Base-by-base conservation (phyloP, 1,140 invertebrate genomes). In the Drosophila simulans region DNA sequence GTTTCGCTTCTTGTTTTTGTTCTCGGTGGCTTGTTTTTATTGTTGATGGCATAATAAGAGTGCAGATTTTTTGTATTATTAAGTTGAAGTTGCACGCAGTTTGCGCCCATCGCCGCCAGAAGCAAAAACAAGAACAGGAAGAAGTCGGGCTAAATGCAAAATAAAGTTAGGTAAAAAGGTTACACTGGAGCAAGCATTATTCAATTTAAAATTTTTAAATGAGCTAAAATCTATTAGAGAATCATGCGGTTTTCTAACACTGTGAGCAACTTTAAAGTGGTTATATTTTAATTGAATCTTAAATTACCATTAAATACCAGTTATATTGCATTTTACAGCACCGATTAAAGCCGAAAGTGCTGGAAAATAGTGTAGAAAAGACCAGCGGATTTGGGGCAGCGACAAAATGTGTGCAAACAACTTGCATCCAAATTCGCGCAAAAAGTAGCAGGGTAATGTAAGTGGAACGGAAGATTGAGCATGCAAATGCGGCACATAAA, bases 31-130 rank as follows among this genome's bases (percentile, higher is more conserved):
- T 82, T 88, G 70, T 88, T 88, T 79, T 86, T 88, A 78, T 86
- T 88, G 84, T 88, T 84, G 77, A 80, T 83, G 84, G 66, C 71
- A 80, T 83, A 84, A 83, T 89, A 84, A 89, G 84, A 83, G 71
- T 80, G 80, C 84, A 89, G 72, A 80, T 83, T 86, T 69, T 55
- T 74, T 70, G 43, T 84, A 62, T 80, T 73, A 89, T 89, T 80
- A 89, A 80, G 86, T 84, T 84, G 77, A 84, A 89, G 84, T 88
- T 84, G 84, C 66, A 73, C 48, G 76, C 83, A 89, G 76, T 83
- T 79, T 88, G 71, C 34, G 70, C 49, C 34, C 68, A 78, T 66
- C 46, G 46, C 64, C 34, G 64, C 62, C 73, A 68, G 58, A 52
- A 39, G 48, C 13, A 31, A 35, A 66, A n/a, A 55, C 40, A 35